Percentiles rank a stretch among this genome's conserved stretches.
Conservation (phyloP, 2,888 invertebrate genomes). For the Agrochola lychnidis region DNA sequence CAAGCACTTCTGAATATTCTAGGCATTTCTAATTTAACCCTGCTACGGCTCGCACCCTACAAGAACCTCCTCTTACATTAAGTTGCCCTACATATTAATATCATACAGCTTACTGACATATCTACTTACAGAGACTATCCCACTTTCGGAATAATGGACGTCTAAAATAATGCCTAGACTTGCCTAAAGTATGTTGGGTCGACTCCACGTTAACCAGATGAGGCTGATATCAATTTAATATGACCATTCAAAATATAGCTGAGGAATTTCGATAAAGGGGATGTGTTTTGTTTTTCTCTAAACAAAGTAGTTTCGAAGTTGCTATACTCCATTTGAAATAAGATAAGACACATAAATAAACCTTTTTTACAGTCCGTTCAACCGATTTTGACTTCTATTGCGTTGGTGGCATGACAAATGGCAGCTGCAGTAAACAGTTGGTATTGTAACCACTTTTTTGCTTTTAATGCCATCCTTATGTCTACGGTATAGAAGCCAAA, state of each 20-base stretch:
- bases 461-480: too few species aligned
- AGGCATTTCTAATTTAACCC: not conserved
- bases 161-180: not conserved
- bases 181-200: slow-evolving; percentile 14
- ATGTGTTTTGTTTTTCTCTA: not conserved
- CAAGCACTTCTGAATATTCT: not conserved
- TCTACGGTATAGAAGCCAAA: too few species aligned
- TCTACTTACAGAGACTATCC: not conserved
- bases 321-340: too few species aligned
- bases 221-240: slow-evolving; percentile 6
- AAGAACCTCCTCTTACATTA: not conserved
- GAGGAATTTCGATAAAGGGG: not conserved
- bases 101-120: not conserved
- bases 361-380: too few species aligned
- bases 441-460: too few species aligned
- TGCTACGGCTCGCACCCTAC: not conserved
- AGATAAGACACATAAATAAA: too few species aligned
- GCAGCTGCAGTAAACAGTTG: too few species aligned
- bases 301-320: not conserved
- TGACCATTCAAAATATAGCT: not conserved
- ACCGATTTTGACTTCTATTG: too few species aligned
- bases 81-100: slow-evolving; percentile 1
- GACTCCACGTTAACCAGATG: not conserved
- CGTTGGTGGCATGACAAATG: too few species aligned
- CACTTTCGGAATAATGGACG: not conserved